Evolutionary conservation across 1,140 invertebrate species (phyloP).

Genomic region (Diorhabda carinulata): DNA sequence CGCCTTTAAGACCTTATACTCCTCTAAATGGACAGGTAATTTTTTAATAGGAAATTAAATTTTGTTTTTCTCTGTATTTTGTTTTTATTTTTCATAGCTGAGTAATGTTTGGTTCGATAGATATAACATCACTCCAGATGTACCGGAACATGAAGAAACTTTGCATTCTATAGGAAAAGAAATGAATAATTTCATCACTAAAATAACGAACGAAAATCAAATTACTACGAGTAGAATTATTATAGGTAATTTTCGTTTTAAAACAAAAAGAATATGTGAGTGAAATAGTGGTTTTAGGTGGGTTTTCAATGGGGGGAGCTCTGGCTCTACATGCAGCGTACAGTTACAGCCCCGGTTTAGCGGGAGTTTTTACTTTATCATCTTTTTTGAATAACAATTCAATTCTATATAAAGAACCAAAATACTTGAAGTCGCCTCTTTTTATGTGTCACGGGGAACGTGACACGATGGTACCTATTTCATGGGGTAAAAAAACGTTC

Average conservation of each 20-base stretch:
- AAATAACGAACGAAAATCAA: constrained; percentile 56
- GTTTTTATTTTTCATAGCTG: constrained; percentile 42
- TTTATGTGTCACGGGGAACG: constrained; percentile 51
- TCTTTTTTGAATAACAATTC: constrained; percentile 69
- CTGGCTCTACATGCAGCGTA: constrained; percentile 64
- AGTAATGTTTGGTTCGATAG: constrained; percentile 72
- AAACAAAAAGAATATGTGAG: not conserved
- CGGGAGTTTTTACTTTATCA: constrained; percentile 66
- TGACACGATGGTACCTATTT: constrained; percentile 54
- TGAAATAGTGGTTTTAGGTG: constrained; percentile 49
- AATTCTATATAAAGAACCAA: constrained; percentile 52
- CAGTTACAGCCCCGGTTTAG: constrained; percentile 57
- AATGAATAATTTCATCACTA: constrained; percentile 58
- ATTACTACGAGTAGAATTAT: constrained; percentile 63
- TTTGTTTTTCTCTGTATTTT: not conserved
- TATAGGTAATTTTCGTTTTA: constrained; percentile 50
- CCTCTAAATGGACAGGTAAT: constrained; percentile 56
- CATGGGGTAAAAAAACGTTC: constrained; percentile 55
- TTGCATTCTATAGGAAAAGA: constrained; percentile 55
- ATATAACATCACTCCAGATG: constrained; percentile 54
- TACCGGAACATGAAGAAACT: constrained; percentile 58
- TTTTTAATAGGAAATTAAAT: constrained; percentile 7
- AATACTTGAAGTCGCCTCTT: constrained; percentile 34
- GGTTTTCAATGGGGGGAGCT: constrained; percentile 75
- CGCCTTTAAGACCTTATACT: constrained; percentile 64